Evolutionary conservation across 2,888 invertebrate species (phyloP).

Genomic region (Lingula anatina): DNA sequence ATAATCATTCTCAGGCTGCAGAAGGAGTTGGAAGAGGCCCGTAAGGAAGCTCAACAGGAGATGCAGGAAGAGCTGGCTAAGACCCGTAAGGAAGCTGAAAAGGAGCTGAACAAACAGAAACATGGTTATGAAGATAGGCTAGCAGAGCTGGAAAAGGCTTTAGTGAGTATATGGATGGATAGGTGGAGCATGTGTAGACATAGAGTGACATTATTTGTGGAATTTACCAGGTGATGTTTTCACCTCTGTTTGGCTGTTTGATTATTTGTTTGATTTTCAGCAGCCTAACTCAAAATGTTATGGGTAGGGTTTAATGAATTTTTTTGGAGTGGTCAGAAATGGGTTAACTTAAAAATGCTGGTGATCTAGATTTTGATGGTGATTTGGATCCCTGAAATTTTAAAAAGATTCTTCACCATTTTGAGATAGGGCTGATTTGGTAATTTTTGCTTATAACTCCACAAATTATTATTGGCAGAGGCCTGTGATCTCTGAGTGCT

Average conservation of each 20-base stretch:
- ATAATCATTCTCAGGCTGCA: no score
- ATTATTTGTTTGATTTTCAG: neutral
- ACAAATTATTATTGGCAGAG: no score
- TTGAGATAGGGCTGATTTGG: no score
- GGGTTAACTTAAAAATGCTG: no score
- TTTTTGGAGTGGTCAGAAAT: no score
- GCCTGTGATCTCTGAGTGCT: neutral
- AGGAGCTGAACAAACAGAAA: conserved; percentile 21
- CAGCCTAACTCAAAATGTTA: no score
- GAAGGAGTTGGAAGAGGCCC: conserved; percentile 30
- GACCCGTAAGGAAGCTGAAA: conserved; percentile 25
- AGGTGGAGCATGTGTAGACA: neutral
- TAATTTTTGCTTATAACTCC: no score
- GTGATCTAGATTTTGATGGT: no score
- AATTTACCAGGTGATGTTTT: neutral
- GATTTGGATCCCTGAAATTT: no score
- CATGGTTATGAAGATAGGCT: conserved; percentile 33
- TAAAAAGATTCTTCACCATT: no score
- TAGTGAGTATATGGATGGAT: conserved; percentile 19
- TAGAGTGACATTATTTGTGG: neutral
- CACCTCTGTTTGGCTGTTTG: neutral
- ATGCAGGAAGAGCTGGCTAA: conserved; percentile 30
- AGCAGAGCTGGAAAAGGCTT: conserved; percentile 32
- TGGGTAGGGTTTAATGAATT: no score
- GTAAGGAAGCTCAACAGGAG: conserved; percentile 26